phyloP scores from a whole-genome alignment of 2,888 invertebrate species.

The Taphrorychus bicolor region DNA sequence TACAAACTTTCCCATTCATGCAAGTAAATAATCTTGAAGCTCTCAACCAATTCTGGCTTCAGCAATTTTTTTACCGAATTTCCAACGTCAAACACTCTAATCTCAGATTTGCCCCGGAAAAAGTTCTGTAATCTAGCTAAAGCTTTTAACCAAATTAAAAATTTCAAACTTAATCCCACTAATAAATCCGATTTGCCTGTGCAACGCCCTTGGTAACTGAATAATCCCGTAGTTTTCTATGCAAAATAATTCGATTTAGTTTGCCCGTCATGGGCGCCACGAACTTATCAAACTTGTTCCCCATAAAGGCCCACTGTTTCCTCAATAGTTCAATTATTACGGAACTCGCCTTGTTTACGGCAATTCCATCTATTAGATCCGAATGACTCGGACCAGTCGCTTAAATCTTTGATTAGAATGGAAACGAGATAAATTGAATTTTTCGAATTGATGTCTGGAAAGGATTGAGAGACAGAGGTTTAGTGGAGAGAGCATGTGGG shows the following conservation, averaged over 20 bases:
- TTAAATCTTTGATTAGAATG: neutral
- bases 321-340: slow-evolving; percentile 11
- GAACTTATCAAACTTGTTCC: slow-evolving; percentile 10
- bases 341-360: slow-evolving; percentile 5
- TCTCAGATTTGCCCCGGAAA: neutral
- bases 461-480: neutral
- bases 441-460: neutral
- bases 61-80: neutral
- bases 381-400: neutral
- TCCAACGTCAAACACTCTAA: neutral
- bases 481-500: neutral
- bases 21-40: neutral
- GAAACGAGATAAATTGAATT: neutral
- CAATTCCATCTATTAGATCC: neutral
- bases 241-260: slow-evolving; percentile 17
- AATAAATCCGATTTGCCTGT: slow-evolving; percentile 1
- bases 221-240: neutral
- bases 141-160: slow-evolving; percentile 6
- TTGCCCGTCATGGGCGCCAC: neutral
- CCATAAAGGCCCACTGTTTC: slow-evolving; percentile 2
- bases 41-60: neutral
- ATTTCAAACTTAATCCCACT: slow-evolving; percentile 1
- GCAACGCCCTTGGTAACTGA: neutral
- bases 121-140: neutral
- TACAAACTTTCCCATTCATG: too few species aligned